Evolutionary conservation across 2,113 vertebrate species (phyloP), one percentile per base, ranked within the genome.

Genomic region (Cebus imitator): DNA sequence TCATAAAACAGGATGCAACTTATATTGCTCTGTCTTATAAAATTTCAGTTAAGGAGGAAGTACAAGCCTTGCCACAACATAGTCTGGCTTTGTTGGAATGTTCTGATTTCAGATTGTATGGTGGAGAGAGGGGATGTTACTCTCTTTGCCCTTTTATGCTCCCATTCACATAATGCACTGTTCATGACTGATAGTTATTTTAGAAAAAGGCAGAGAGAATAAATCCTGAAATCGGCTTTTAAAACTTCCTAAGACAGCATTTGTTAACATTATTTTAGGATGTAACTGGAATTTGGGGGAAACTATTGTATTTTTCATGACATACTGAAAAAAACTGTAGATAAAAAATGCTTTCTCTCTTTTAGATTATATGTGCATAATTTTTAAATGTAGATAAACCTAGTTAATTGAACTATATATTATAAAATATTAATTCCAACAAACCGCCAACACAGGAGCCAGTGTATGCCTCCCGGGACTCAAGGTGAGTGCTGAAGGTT

Each of bases 401-500:
- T 48, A 86, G 16, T 61, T 57, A 81, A 58, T 61, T 2, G 1
- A 66, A 75, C 6, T 81, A 23, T 66, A 92, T 66, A 92, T 68
- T 80, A 61, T 75, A 45, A 87, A 82, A 82, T 75, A 87, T 18
- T 43, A 83, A 89, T 86, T 86, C 7, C 18, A 86, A 80, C 16
- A 81, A 50, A 45, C 20, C 5, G 64, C 68, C 32, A 68, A n/a
- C 32, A 35, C 16, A 17, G 2, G 66, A 35, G 32, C 13, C 32
- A 68, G 3, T n/a, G 32, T 68, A 68, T 64, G 27, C 66, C 32
- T 68, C 32, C 66, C 0, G 3, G 32, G 66, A 35, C 32, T 17
- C 32, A 68, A 68, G 32, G 32, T n/a, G 5, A 35, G 5, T 45
- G 13, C 17, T 58, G 9, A 14, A 30, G 11, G 13, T n/a, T 68